Percentiles rank a stretch among this genome's conserved stretches.
These are phyloP conservation scores for Zosterops lateralis DNA, from an alignment of 2,113 vertebrate species.

Conservation along the genomic window DNA sequence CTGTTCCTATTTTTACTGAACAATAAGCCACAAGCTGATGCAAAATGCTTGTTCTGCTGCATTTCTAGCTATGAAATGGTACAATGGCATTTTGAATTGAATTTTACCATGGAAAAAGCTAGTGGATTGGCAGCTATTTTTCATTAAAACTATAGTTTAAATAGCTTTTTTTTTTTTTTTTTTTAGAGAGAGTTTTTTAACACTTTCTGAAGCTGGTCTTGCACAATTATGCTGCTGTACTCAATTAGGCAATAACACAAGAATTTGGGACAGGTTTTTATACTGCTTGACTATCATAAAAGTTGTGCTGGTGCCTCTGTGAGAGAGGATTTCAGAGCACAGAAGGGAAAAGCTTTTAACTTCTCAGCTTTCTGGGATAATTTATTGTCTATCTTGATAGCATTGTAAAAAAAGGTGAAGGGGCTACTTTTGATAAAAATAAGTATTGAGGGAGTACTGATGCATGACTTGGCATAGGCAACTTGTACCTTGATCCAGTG, in stretches of 20 bases:
- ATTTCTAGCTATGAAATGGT: neutral
- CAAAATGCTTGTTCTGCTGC: neutral
- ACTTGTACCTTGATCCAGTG: neutral
- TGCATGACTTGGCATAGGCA: fast-evolving
- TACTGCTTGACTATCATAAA: neutral
- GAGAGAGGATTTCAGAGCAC: neutral
- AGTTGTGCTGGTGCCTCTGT: neutral
- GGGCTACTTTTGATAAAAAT: neutral
- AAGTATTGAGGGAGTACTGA: neutral
- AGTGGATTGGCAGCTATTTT: neutral
- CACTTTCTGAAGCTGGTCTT: neutral
- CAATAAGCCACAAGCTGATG: neutral
- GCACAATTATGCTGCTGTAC: neutral
- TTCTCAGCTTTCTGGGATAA: neutral
- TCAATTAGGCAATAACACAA: neutral
- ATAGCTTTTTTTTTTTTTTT: neutral
- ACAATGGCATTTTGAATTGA: neutral
- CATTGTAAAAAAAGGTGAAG: neutral
- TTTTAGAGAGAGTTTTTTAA: neutral
- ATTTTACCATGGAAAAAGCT: neutral
- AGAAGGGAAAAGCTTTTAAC: neutral
- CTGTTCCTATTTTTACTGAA: neutral
- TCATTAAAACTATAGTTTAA: neutral
- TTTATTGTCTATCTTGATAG: neutral
- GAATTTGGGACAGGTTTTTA: neutral